Base-by-base conservation (phyloP, 2,888 invertebrate species). In the Lottia gigantea region DNA sequence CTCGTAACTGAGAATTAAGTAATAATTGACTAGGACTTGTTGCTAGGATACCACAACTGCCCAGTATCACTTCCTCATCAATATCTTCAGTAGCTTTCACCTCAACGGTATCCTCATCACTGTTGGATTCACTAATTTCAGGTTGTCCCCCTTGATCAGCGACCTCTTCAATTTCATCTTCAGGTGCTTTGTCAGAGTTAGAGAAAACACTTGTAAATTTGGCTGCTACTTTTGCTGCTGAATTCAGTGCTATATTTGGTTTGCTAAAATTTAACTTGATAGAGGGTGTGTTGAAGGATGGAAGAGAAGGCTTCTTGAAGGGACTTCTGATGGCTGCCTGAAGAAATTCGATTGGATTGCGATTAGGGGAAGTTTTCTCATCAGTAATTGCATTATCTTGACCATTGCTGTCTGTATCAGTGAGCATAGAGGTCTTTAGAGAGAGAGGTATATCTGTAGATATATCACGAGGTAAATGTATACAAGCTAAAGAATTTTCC, bases 41-140 rank as follows among this genome's bases (percentile, higher is more conserved):
- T 47, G 86, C 86, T 67, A 89, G 76, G 73, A 89, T 88, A 46
- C 89, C 88, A 75, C 88, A 88, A 66, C 88, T 88, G 47, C 80
- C 83, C 45, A 89, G 80, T n/a, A 87, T 80, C 15, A 87, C 81
- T 61, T 87, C 87, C 25, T 75, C 74, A 64, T 78, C 75, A 26
- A 74, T 74, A 64, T 82, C 80, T 23, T 78, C 73, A 46, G 61
- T 23, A 49, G 66, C 16, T 55, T 26, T 23, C 46, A 67, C n/a
- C 62, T 23, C 14, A 49, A 16, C 4, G 16, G 66, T 14, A 19
- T 49, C 63, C 47, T 62, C 7, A 25, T 46, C 63, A 64, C 47
- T 19, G 64, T 63, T 26, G 64, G 31, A 66, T 70, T 16, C 68
- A 64, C 45, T 67, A 63, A 46, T 68, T 68, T 45, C 62, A 66